Percentiles rank a stretch among this genome's conserved stretches.
phyloP scores from a whole-genome alignment of 1,140 invertebrate genomes.

The Ceratina calcarata region DNA sequence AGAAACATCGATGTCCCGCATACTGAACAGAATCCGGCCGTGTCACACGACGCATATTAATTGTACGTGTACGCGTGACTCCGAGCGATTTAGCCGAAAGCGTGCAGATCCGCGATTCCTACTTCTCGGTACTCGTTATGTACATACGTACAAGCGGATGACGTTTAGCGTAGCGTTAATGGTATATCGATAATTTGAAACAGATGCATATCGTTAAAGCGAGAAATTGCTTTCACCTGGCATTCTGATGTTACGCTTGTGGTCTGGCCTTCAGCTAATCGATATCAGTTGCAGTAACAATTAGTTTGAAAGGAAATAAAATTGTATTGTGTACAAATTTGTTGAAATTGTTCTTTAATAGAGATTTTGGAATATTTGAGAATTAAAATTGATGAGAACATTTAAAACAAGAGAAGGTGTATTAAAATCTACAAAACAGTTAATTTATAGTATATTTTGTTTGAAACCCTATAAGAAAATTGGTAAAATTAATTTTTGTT shows the following conservation, averaged over 20 bases:
- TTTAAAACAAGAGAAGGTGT: no score
- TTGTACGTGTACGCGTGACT: slow-evolving; percentile 38
- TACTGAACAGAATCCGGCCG: slow-evolving; percentile 61
- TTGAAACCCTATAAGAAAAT: not conserved
- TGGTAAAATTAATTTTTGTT: not conserved
- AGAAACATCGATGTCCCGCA: slow-evolving; percentile 72
- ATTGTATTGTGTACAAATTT: no score
- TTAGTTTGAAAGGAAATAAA: no score
- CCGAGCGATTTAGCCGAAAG: not conserved
- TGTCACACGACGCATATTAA: slow-evolving; percentile 73
- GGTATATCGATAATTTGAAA: not conserved
- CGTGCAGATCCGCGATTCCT: not conserved
- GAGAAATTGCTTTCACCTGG: not conserved
- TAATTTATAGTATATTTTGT: no score
- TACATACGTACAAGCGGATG: not conserved
- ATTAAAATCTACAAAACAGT: no score
- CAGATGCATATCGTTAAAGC: not conserved
- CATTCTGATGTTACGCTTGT: not conserved
- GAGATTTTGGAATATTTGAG: no score
- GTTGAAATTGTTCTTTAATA: no score
- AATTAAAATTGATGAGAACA: no score
- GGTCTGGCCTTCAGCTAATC: no score
- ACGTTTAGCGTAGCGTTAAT: not conserved
- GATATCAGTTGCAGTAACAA: no score
- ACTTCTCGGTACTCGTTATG: no score